A percentile compares a stretch with the other conserved stretches of the same genome.
Conservation (phyloP, 2,797 vertebrate species). For the Peromyscus melanophrys region DNA sequence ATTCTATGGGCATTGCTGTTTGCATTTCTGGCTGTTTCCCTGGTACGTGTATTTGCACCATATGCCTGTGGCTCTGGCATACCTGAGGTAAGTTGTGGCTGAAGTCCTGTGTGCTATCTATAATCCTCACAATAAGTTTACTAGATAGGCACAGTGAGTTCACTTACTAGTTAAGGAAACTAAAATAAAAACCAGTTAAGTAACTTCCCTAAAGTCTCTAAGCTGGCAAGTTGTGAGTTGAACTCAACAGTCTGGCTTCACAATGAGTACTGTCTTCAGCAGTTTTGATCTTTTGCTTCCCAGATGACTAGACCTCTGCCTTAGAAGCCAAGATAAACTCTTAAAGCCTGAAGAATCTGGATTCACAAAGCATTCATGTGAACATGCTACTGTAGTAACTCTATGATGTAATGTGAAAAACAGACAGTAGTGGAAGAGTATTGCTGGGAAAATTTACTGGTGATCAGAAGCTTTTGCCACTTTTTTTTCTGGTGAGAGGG, state of each 20-base stretch:
- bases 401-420: background rate
- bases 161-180: background rate
- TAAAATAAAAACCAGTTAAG: background rate
- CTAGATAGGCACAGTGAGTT: background rate
- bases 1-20: constrained; percentile 96
- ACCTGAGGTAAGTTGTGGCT: constrained; percentile 93
- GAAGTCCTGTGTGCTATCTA: background rate
- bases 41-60: constrained; percentile 98
- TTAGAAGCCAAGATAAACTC: constrained; percentile 25
- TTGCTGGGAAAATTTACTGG: background rate
- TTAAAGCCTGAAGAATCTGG: background rate
- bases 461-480: background rate
- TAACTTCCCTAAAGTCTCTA: background rate
- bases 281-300: background rate
- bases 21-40: constrained; percentile 96
- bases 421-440: background rate
- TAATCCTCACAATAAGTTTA: background rate
- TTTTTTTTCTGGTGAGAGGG: constrained; percentile 44
- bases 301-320: background rate
- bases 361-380: background rate
- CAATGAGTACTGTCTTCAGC: background rate
- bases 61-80: constrained; percentile 99
- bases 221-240: background rate
- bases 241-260: background rate
- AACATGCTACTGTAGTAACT: background rate